phyloP scores from a whole-genome alignment of 2,113 vertebrate genomes.

The Saccopteryx leptura region DNA sequence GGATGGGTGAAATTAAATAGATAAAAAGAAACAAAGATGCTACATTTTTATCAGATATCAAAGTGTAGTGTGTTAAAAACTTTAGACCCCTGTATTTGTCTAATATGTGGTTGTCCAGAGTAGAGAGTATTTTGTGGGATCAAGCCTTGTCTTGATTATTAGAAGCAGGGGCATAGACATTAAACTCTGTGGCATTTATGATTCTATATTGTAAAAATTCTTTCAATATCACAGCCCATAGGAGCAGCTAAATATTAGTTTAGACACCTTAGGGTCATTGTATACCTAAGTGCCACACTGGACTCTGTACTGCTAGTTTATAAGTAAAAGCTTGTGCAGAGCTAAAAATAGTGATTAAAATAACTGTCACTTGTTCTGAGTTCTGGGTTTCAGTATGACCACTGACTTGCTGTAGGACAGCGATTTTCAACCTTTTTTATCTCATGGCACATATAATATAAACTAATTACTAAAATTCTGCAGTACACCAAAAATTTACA shows the following conservation, averaged over 20 bases:
- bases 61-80: not conserved
- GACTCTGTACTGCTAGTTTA: not conserved
- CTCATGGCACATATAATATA: not conserved
- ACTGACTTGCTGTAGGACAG: not conserved
- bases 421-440: not conserved
- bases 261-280: not conserved
- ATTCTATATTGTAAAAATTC: not conserved
- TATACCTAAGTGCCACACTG: too few species aligned
- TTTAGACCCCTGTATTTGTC: not conserved
- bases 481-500: not conserved
- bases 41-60: not conserved
- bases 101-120: not conserved
- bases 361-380: not conserved
- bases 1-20: not conserved
- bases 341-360: not conserved
- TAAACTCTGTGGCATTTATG: not conserved
- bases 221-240: too few species aligned
- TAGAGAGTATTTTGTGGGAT: not conserved
- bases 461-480: not conserved
- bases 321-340: not conserved
- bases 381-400: not conserved
- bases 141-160: not conserved
- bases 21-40: not conserved
- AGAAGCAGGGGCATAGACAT: not conserved
- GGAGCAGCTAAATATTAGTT: not conserved